A percentile compares a stretch with the other conserved stretches of the same genome.
Conservation (phyloP, 2,888 invertebrate species). For the Leptogaster cylindrica region DNA sequence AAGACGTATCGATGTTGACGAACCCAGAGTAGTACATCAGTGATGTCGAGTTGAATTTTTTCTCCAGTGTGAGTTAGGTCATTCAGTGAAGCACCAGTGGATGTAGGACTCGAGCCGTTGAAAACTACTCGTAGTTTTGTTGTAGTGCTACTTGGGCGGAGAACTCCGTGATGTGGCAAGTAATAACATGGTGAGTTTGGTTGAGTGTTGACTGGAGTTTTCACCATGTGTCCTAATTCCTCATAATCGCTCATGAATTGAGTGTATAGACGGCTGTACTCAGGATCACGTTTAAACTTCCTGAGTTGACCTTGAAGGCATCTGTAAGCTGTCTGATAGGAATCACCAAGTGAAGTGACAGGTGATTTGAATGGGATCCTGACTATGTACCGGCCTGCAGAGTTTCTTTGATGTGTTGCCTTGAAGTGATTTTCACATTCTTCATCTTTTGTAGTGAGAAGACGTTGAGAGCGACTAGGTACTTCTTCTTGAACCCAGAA, state of each 20-base stretch:
- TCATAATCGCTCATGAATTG: background rate
- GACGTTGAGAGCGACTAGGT: too few species aligned
- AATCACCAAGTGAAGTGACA: too few species aligned
- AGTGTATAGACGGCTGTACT: background rate
- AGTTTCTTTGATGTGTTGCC: too few species aligned
- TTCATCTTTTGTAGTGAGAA: too few species aligned
- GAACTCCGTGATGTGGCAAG: conserved; percentile 10
- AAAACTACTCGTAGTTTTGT: conserved; percentile 6
- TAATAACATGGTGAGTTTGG: background rate
- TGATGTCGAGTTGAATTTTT: background rate
- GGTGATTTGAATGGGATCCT: too few species aligned
- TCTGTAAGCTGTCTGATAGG: too few species aligned
- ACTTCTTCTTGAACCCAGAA: too few species aligned
- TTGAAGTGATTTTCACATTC: too few species aligned
- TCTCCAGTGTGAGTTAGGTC: background rate
- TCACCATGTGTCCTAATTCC: background rate
- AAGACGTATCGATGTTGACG: background rate
- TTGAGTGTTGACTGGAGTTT: too few species aligned
- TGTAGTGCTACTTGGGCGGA: background rate
- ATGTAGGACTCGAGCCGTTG: background rate
- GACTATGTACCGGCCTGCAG: too few species aligned
- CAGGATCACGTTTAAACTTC: too few species aligned
- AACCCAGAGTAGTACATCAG: background rate
- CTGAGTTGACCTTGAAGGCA: too few species aligned
- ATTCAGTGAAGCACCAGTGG: background rate